These are phyloP conservation scores for Eufriesea mexicana DNA, from an alignment of 1,140 invertebrate species.

Conservation along the genomic window DNA sequence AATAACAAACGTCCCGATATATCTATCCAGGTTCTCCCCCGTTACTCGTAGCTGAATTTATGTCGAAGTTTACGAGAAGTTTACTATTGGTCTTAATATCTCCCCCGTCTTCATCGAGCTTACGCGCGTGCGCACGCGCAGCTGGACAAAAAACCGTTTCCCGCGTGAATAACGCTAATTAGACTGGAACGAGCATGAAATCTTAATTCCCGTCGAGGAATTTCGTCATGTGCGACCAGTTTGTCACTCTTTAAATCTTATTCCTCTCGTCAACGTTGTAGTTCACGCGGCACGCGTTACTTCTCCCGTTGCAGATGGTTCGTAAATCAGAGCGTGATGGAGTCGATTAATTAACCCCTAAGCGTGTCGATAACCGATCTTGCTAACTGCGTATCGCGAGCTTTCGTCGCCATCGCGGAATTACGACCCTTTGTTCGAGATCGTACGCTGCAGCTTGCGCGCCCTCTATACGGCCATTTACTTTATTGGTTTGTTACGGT, in stretches of 20 bases:
- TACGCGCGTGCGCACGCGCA: background rate
- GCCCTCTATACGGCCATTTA: too few species aligned
- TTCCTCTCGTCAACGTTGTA: background rate
- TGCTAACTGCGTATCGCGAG: background rate
- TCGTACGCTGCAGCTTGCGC: too few species aligned
- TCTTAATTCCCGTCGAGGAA: background rate
- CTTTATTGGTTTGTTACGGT: too few species aligned
- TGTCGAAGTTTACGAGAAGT: conserved; percentile 13
- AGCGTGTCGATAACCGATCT: conserved; percentile 7
- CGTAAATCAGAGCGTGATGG: background rate
- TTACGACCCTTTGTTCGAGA: conserved; percentile 12
- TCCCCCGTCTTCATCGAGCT: background rate
- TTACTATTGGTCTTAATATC: conserved; percentile 9
- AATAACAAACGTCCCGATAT: conserved; percentile 18
- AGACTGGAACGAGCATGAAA: conserved; percentile 19
- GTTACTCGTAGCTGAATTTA: conserved; percentile 15
- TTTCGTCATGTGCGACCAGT: conserved; percentile 9
- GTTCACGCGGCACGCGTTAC: background rate
- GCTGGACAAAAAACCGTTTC: background rate
- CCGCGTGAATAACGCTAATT: conserved; percentile 20
- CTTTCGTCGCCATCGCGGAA: conserved; percentile 5
- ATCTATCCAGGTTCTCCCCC: background rate
- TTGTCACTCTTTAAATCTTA: background rate
- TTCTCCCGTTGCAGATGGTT: background rate
- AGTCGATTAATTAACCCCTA: conserved; percentile 10